Conservation (phyloP, 1,140 invertebrate species). For the Drosophila tani region DNA sequence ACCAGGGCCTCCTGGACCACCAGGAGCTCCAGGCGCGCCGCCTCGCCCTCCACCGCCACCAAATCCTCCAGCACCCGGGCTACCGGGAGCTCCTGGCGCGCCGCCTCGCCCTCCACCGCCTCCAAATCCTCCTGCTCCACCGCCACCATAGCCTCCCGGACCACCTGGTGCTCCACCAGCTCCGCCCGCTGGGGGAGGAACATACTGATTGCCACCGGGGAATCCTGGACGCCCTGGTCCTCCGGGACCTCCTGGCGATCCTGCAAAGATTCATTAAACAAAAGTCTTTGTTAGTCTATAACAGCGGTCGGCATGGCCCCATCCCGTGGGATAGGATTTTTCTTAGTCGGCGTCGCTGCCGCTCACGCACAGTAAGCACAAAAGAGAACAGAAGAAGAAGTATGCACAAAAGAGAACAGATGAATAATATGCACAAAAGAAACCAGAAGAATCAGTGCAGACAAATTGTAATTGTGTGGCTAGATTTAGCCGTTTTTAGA, state of each 20-base stretch:
- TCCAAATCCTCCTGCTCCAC: constrained; percentile 42
- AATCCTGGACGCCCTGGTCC: constrained; percentile 19
- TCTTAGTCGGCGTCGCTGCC: too few relatives aligned
- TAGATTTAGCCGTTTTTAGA: too few relatives aligned
- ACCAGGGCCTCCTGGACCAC: constrained; percentile 34
- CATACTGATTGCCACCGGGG: constrained; percentile 25
- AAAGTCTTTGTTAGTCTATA: not conserved
- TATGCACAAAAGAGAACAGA: too few relatives aligned
- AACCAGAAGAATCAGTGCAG: too few relatives aligned
- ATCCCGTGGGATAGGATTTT: too few relatives aligned
- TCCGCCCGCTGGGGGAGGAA: constrained; percentile 26
- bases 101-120: constrained; percentile 24
- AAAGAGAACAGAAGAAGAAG: too few relatives aligned
- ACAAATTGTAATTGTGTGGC: too few relatives aligned
- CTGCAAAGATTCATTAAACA: not conserved
- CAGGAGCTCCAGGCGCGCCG: constrained; percentile 36
- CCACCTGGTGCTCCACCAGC: constrained; percentile 13
- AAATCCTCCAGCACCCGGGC: constrained; percentile 22
- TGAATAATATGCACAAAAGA: too few relatives aligned
- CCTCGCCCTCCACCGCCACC: constrained; percentile 41
- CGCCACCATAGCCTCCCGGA: too few relatives aligned
- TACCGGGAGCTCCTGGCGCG: constrained; percentile 20
- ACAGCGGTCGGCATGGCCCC: not conserved
- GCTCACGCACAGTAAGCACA: too few relatives aligned
- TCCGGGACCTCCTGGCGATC: constrained; percentile 2